Evolutionary conservation across 2,888 invertebrate species (phyloP), one percentile per base, ranked within the genome.

Genomic region (Heliconius ismenius): DNA sequence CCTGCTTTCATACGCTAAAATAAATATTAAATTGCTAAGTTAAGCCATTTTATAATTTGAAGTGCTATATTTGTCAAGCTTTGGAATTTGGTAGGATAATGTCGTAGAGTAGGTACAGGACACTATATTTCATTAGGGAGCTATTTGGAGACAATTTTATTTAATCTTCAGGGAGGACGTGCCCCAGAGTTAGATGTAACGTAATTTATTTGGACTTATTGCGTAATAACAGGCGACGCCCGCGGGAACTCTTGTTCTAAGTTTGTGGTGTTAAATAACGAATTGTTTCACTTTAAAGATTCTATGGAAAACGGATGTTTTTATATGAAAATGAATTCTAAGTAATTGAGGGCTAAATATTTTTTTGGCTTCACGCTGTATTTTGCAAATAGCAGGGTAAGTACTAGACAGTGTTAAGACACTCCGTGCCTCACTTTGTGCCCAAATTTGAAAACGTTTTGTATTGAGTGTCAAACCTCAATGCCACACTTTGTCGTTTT

Each of bases 71-170:
- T 74, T 76, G 36, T 74, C 70, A 68, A 74, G 63, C 70, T 69
- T 54, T 63, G 18, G 63, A 78, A 75, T 78, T 75, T 64, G 62
- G 69, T 43, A 64, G 58, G 68, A 68, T 74, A 64, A 69, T 69
- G 43, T 62, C 32, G 18, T 67, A 67, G 4, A 63, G 15, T 49
- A 72, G 21, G n/a, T 10, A 62, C 39, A 54, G 76, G 72, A 26
- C 62, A 60, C 54, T 43, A 49, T 75, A 73, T 73, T 60, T 73
- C 73, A 73, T 73, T 73, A 73, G 28, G 76, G 24, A 67, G 63
- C 65, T 76, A 76, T 73, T 73, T 32, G 72, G 28, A 43, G n/a
- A 43, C 76, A 76, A 73, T 76, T 76, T 76, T 60, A 67, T 67
- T 36, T 76, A 76, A 67, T 73, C 72, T 43, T 28, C 15, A 11